phyloP scores from a whole-genome alignment of 1,140 invertebrate genomes.

The Cataglyphis hispanica region DNA sequence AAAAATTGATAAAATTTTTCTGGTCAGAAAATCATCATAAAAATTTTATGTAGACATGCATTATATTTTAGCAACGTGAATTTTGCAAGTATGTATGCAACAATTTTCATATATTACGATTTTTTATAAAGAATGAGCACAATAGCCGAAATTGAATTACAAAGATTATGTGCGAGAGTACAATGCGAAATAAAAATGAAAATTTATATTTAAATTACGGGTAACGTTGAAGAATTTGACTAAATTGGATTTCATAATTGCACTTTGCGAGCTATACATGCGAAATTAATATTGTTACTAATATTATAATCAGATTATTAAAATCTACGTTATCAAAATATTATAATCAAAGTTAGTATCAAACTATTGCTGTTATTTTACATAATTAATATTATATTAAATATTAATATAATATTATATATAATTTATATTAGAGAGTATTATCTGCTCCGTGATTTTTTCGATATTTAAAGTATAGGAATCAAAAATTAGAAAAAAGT shows the following conservation, averaged over 20 bases:
- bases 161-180: not conserved
- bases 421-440: not conserved
- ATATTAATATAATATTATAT: not conserved
- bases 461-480: not conserved
- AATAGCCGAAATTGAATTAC: not conserved
- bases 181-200: not conserved
- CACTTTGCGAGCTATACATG: not conserved
- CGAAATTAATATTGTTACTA: not conserved
- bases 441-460: not conserved
- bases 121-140: not conserved
- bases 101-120: not conserved
- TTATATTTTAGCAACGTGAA: not conserved
- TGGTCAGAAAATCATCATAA: not conserved
- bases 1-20: not conserved
- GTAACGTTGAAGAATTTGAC: conserved; percentile 1
- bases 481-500: not conserved
- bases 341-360: not conserved
- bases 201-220: conserved; percentile 8
- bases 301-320: not conserved
- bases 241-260: conserved; percentile 40
- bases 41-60: not conserved
- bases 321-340: no score
- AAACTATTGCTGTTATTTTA: not conserved
- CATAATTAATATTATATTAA: no score
- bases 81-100: not conserved